These are phyloP conservation scores for Poecilus cupreus DNA, from an alignment of 2,888 invertebrate genomes.

Conservation along the genomic window DNA sequence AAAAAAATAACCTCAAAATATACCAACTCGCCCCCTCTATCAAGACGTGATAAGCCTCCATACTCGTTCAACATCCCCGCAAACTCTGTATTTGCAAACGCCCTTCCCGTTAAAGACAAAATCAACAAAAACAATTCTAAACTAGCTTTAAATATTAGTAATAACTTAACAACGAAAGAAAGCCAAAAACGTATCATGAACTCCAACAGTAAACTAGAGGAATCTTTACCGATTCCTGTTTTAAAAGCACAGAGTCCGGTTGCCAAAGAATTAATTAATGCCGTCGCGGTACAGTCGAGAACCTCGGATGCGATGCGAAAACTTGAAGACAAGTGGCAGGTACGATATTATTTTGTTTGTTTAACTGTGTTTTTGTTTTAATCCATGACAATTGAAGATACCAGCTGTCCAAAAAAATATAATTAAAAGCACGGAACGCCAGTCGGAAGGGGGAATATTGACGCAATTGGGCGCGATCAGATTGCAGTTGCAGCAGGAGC, in stretches of 20 bases:
- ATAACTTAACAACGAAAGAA: slow-evolving; percentile 41
- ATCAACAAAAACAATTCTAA: slow-evolving; percentile 3
- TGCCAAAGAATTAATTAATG: slow-evolving; percentile 71
- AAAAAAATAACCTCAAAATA: slow-evolving; percentile 30
- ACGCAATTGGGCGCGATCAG: slow-evolving; percentile 82
- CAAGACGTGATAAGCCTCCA: slow-evolving; percentile 67
- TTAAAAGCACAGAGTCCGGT: slow-evolving; percentile 74
- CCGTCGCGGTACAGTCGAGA: slow-evolving; percentile 62
- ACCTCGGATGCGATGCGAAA: slow-evolving; percentile 68
- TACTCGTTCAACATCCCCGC: slow-evolving; percentile 74
- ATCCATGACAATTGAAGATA: slow-evolving; percentile 69
- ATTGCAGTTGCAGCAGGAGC: slow-evolving; percentile 80
- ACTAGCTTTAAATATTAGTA: background rate
- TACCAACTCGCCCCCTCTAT: slow-evolving; percentile 69
- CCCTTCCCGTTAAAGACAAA: too few relatives aligned
- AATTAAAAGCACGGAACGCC: slow-evolving; percentile 67
- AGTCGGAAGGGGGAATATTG: slow-evolving; percentile 75
- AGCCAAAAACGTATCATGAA: background rate
- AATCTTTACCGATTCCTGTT: slow-evolving; percentile 77
- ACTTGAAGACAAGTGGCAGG: slow-evolving; percentile 75
- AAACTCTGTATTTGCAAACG: slow-evolving; percentile 69
- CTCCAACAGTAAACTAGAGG: slow-evolving; percentile 3
- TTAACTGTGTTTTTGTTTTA: background rate
- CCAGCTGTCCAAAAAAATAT: slow-evolving; percentile 81
- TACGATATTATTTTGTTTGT: background rate